Evolutionary conservation across 1,140 invertebrate species (phyloP).

Genomic region (Epicauta chinensis): DNA sequence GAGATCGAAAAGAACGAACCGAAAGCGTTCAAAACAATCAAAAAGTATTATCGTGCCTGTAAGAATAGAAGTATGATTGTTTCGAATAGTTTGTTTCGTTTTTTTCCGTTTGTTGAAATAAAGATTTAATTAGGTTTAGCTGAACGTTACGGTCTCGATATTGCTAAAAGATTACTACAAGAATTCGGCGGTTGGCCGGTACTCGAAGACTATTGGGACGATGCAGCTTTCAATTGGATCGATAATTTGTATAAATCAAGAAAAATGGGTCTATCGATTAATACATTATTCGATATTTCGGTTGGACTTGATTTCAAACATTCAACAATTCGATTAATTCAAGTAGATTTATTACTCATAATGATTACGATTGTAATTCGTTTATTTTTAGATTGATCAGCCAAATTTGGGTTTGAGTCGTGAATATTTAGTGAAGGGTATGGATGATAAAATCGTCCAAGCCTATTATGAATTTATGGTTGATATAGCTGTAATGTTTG

Average conservation of each 20-base stretch:
- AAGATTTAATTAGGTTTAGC: background rate
- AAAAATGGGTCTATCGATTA: constrained; percentile 72
- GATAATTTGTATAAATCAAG: constrained; percentile 76
- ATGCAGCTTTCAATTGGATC: constrained; percentile 63
- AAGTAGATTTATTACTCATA: constrained; percentile 76
- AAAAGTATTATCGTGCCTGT: constrained; percentile 49
- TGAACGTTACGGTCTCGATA: constrained; percentile 58
- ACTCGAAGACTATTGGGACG: constrained; percentile 70
- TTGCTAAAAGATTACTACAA: constrained; percentile 58
- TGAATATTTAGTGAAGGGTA: constrained; percentile 83
- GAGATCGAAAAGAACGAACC: constrained; percentile 9
- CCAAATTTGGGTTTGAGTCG: constrained; percentile 73
- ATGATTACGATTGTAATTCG: constrained; percentile 47
- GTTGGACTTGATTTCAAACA: constrained; percentile 69
- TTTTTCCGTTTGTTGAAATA: too few species aligned
- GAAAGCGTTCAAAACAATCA: constrained; percentile 13
- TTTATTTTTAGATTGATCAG: constrained; percentile 73
- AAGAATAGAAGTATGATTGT: constrained; percentile 79
- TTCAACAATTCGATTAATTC: constrained; percentile 62
- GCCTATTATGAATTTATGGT: constrained; percentile 82
- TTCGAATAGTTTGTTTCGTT: constrained; percentile 55
- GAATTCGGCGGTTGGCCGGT: constrained; percentile 87
- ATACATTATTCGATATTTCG: constrained; percentile 88
- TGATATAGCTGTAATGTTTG: constrained; percentile 80
- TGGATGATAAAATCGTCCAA: constrained; percentile 68